Evolutionary conservation across 2,797 vertebrate genomes (phyloP).

Genomic region (Leptoclinus maculatus): DNA sequence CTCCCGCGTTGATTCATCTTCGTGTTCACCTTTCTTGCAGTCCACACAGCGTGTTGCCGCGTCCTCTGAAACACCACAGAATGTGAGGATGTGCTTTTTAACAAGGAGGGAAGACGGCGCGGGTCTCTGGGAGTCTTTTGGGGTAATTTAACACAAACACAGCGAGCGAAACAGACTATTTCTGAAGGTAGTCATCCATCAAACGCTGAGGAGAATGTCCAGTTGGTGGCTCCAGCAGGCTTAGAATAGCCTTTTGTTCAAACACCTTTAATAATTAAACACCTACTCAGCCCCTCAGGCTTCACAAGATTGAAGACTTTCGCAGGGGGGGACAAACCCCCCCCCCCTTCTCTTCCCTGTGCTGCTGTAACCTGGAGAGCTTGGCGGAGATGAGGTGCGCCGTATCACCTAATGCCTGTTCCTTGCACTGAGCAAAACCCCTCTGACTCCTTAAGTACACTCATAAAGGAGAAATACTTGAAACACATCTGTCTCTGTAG

Average conservation of each 20-base stretch:
- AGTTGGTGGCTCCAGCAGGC: slow-evolving; percentile 80
- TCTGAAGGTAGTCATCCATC: slow-evolving; percentile 74
- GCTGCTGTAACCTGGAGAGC: slow-evolving; percentile 70
- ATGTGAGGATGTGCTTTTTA: slow-evolving; percentile 42
- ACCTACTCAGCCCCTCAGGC: slow-evolving; percentile 79
- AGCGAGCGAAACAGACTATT: slow-evolving; percentile 66
- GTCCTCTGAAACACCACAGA: slow-evolving; percentile 13
- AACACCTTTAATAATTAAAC: slow-evolving; percentile 87
- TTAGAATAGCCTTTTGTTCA: slow-evolving; percentile 85
- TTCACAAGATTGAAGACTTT: slow-evolving; percentile 79
- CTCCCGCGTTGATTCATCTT: slow-evolving; percentile 19
- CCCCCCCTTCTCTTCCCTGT: slow-evolving; percentile 45
- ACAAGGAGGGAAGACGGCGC: slow-evolving; percentile 17
- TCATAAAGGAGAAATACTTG: slow-evolving; percentile 71
- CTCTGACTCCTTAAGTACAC: slow-evolving; percentile 84
- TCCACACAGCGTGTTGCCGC: slow-evolving; percentile 15
- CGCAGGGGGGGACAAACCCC: slow-evolving; percentile 45
- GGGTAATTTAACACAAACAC: slow-evolving; percentile 71
- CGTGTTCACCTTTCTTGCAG: slow-evolving; percentile 28
- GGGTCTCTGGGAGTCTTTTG: slow-evolving; percentile 64
- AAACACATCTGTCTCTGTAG: slow-evolving; percentile 47
- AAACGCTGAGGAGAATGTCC: slow-evolving; percentile 77
- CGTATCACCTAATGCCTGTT: slow-evolving; percentile 76
- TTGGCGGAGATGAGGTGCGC: slow-evolving; percentile 64
- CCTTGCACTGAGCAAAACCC: slow-evolving; percentile 57